A percentile compares a stretch with the other conserved stretches of the same genome.
These are phyloP conservation scores for Ceyx cyanopectus DNA, from an alignment of 2,113 vertebrate species.

Conservation along the genomic window DNA sequence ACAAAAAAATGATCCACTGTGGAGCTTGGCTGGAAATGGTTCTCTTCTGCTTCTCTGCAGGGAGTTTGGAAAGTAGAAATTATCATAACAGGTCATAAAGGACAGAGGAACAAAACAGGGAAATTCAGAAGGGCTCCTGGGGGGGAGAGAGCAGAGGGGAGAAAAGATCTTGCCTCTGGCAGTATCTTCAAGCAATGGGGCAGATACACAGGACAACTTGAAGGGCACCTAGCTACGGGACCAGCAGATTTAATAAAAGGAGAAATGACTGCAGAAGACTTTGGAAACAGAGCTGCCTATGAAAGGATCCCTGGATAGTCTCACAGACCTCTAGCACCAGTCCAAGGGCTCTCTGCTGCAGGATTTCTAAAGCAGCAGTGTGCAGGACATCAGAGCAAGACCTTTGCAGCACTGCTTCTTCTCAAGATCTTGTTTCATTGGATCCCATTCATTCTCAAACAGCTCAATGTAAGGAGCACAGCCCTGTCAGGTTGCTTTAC, in stretches of 20 bases:
- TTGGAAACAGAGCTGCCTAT: neutral
- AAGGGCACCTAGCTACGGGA: neutral
- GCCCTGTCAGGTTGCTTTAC: neutral
- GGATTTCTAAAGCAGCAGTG: neutral
- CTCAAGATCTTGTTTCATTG: neutral
- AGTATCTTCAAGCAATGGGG: neutral
- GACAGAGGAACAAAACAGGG: neutral
- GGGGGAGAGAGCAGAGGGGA: neutral
- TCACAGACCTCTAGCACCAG: neutral
- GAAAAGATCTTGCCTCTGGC: neutral
- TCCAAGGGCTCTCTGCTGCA: neutral
- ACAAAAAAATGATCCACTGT: neutral
- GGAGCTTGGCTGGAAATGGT: neutral
- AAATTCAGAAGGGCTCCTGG: neutral
- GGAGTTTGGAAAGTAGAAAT: neutral
- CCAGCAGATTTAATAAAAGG: neutral
- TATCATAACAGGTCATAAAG: neutral
- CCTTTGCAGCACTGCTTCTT: neutral
- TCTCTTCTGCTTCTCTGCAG: neutral
- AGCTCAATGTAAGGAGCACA: neutral
- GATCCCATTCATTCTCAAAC: neutral
- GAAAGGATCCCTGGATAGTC: neutral
- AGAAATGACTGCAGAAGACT: neutral
- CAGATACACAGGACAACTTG: neutral
- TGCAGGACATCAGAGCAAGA: neutral